Conservation (phyloP, 2,113 vertebrate genomes). For the Pangasianodon gigas region DNA sequence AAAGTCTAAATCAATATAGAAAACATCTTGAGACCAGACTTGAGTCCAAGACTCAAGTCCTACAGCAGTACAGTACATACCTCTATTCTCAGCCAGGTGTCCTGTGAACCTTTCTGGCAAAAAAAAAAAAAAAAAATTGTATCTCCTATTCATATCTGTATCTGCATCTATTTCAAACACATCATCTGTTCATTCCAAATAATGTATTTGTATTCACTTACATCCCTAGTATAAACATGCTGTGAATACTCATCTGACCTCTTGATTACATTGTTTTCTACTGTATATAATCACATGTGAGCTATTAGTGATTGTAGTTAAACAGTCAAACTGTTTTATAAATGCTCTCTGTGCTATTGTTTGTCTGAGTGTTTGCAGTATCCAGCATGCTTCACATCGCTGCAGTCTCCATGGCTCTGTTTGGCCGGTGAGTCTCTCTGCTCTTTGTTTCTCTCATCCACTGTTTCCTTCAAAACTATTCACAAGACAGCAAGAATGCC, state of each 20-base stretch:
- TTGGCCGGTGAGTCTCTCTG: conserved; percentile 21
- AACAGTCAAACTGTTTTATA: neutral
- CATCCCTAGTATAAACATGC: neutral
- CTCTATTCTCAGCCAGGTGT: neutral
- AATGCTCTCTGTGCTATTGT: neutral
- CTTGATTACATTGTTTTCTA: neutral
- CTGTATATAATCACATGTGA: neutral
- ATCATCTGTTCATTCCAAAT: neutral
- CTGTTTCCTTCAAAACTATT: conserved; percentile 23
- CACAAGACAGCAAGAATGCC: conserved; percentile 27
- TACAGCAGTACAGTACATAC: neutral
- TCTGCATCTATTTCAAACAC: neutral
- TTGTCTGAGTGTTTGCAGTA: neutral
- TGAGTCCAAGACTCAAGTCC: neutral
- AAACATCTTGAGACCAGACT: neutral
- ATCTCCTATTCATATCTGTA: neutral
- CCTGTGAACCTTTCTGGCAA: neutral
- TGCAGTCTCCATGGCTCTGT: conserved; percentile 34
- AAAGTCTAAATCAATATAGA: neutral
- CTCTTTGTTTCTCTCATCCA: conserved; percentile 37
- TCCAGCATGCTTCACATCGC: neutral
- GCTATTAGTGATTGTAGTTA: neutral
- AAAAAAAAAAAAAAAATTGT: neutral
- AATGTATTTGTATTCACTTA: neutral
- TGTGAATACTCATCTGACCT: neutral